Base-by-base conservation (phyloP, 2,888 invertebrate genomes). In the Arrhopalites spinosus region DNA sequence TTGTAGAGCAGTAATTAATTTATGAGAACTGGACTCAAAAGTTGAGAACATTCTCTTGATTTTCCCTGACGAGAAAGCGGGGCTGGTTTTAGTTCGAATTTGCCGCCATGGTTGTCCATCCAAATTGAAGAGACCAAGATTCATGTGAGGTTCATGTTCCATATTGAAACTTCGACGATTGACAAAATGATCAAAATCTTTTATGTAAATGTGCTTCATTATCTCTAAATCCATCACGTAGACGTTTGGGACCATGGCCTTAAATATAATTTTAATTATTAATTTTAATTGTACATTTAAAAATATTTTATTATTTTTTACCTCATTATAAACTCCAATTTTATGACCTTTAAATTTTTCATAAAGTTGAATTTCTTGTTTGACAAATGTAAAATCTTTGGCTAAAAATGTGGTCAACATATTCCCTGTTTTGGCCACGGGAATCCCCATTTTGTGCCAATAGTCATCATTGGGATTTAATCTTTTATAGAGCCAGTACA, bases 151-250 rank as follows among this genome's bases (percentile, higher is more conserved):
- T 29, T 73, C 73, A 63, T 64, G n/a, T 45, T 63, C 27, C 27
- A 47, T 36, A n/a, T 66, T 17, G n/a, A 74, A 30, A 1, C 56
- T 56, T 1, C 74, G 23, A 1, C 74, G 67, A 25, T 74, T 53
- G 17, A 43, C 20, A 56, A 74, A 74, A 17, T 53, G 25, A 23
- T 74, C 74, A 56, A 74, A 74, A 45, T 74, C 74, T 20, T 74
- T 74, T 3, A 74, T 67, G 50, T 17, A 74, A 3, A 74, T 53
- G n/a, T 67, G 47, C 43, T 74, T 74, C 23, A 67, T 36, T 3
- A 74, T 3, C 13, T 74, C 74, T 59, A 74, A 20, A 59, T 74
- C 74, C 27, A 27, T 67, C 1, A 74, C 45, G 68, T 27, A 74
- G 1, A 74, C 30, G 8, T 43, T 27, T n/a, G 74, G 74, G 15